Evolutionary conservation across 2,888 invertebrate genomes (phyloP), one percentile per base, ranked within the genome.

Genomic region (Polyommatus iphigenia): DNA sequence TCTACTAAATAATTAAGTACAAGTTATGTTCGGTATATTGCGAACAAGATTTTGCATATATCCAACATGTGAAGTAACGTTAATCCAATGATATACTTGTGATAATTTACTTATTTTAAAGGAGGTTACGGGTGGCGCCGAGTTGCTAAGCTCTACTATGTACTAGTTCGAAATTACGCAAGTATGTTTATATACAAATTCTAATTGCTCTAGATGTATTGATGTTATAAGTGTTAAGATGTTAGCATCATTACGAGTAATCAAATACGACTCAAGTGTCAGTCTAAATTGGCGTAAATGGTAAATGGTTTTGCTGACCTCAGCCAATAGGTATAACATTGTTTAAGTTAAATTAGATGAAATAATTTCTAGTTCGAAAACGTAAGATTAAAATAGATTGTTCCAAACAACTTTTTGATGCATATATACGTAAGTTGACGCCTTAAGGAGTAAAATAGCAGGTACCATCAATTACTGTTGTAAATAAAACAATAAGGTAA

Each of bases 81-180:
- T 85, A 86, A 87, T 85, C 85, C 83, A 85, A 86, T 88, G 50
- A 54, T 75, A 75, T 75, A 29, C 50, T 29, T 24, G 24, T 78
- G 24, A 46, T 78, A 90, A 90, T 89, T 89, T 87, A 88, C 85
- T 85, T 87, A 86, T 85, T 85, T 83, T 83, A 82, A 85, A 85
- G 84, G 84, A 83, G 85, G 85, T 86, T 84, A 81, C 78, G 79
- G 80, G 81, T 85, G 85, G 86, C 83, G 83, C 83, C 90, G 29
- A 13, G 4, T 91, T 92, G 89, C 91, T 87, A 88, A 91, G 89
- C 89, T 89, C 86, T 88, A 46, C 46, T 46, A 46, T 46, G 85
- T 85, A 85, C 85, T 88, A 86, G 85, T 87, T 86, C 86, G 86
- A 90, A 88, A 88, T 92, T 89, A 83, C 88, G 88, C 88, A 89